Base-by-base conservation (phyloP, 2,113 vertebrate genomes). In the Leiothrix lutea region DNA sequence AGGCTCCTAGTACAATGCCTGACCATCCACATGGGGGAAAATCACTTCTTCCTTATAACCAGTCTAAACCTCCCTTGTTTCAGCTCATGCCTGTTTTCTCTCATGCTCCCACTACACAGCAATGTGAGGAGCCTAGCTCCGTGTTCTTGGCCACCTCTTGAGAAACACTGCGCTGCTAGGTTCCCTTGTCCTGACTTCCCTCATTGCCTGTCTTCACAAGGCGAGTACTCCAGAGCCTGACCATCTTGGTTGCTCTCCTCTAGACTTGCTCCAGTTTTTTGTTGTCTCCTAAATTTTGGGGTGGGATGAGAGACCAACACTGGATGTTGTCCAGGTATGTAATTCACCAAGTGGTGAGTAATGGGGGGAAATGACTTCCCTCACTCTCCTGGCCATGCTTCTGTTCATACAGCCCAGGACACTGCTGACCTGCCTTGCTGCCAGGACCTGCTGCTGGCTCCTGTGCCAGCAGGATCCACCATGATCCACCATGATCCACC, bases 341-440 rank as follows among this genome's bases (percentile, higher is more conserved):
- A 44, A 44, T 26, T 14, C 35, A 64, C 60, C 8, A 57, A 61
- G 17, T 4, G 12, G 9, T 24, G 33, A 78, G 24, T 45, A 53
- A 5, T 73, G 51, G 11, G 8, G 22, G 3, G 29, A 8, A 65
- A 28, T 22, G 1, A 2, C 14, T 54, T 23, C 44, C 22, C 28
- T 58, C 23, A 9, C 1, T 17, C 12, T 64, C 28, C 50, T 56
- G 60, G 11, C 73, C 18, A 13, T 0, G 0, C 6, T 61, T 2
- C 40, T 78, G 13, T 20, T 73, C 44, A 28, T 20, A 36, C 22
- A 84, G 35, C 10, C 22, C 47, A 44, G 36, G 45, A 17, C 20
- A n/a, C 35, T 22, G 19, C 3, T 73, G 40, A 42, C 20, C 35
- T 58, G 38, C 33, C 20, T 25, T 25, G 10, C 24, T 82, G 42